A percentile compares a stretch with the other conserved stretches of the same genome.
Evolutionary conservation across 1,140 invertebrate species (phyloP).

Genomic region (Liolophura sinensis): DNA sequence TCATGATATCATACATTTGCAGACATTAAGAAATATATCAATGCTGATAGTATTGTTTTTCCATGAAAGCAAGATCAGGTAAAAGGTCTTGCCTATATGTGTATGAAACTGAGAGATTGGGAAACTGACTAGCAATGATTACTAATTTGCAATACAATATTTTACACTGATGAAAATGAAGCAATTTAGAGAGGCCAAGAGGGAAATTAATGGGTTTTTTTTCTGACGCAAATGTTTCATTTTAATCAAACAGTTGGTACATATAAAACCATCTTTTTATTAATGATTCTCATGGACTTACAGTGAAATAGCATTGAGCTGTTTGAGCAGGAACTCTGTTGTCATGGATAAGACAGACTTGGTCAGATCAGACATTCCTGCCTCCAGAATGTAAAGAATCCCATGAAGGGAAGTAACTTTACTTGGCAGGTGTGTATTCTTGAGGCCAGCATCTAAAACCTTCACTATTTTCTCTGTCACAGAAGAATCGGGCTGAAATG

Average conservation of each 20-base stretch:
- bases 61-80: too few species aligned
- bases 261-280: not conserved
- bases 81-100: too few species aligned
- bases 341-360: conserved; percentile 67
- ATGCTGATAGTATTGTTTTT: too few species aligned
- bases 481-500: conserved; percentile 39
- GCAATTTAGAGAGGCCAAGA: not conserved
- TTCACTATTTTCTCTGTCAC: conserved; percentile 66
- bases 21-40: too few species aligned
- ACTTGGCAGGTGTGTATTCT: conserved; percentile 69
- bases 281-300: conserved; percentile 23
- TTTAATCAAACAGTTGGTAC: not conserved
- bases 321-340: conserved; percentile 71
- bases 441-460: conserved; percentile 68
- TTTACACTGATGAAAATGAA: not conserved
- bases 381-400: conserved; percentile 75
- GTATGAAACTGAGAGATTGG: too few species aligned
- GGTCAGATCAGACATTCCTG: conserved; percentile 45
- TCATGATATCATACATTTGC: too few species aligned
- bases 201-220: not conserved
- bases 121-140: too few species aligned
- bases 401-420: conserved; percentile 74
- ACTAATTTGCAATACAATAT: too few species aligned
- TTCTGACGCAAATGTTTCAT: not conserved
- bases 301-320: conserved; percentile 63